These are phyloP conservation scores for Clarias fuscus DNA, from an alignment of 2,797 vertebrate species.

Conservation along the genomic window DNA sequence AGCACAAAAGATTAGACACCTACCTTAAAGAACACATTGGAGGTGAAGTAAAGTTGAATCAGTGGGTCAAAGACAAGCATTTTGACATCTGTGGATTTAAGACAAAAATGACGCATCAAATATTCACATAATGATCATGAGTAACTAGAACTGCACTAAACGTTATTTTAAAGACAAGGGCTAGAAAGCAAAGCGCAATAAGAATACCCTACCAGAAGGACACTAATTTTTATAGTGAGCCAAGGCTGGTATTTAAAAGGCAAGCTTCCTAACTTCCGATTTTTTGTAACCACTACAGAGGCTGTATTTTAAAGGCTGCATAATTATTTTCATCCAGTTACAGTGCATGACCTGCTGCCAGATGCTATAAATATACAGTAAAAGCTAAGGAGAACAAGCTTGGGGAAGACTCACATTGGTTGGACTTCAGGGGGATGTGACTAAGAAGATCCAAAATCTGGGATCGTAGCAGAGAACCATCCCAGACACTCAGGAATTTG, in stretches of 20 bases:
- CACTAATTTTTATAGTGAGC: background rate
- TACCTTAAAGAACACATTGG: conserved; percentile 93
- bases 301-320: background rate
- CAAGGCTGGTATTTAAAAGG: conserved; percentile 6
- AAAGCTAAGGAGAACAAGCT: background rate
- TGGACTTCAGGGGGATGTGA: conserved; percentile 82
- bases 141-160: background rate
- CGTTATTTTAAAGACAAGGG: background rate
- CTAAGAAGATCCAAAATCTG: conserved; percentile 85
- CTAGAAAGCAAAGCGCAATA: background rate
- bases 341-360: background rate
- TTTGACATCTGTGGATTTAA: conserved; percentile 75
- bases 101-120: conserved; percentile 8
- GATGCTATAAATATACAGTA: background rate
- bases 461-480: conserved; percentile 79
- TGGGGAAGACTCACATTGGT: conserved; percentile 75
- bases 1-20: background rate
- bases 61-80: conserved; percentile 81
- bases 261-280: background rate
- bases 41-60: conserved; percentile 88
- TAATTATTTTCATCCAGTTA: background rate
- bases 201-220: background rate
- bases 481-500: conserved; percentile 88
- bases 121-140: background rate
- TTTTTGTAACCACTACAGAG: background rate